Percentiles rank a stretch among this genome's conserved stretches.
Conservation (phyloP, 2,888 invertebrate species). For the Caenorhabditis auriculariae region DNA sequence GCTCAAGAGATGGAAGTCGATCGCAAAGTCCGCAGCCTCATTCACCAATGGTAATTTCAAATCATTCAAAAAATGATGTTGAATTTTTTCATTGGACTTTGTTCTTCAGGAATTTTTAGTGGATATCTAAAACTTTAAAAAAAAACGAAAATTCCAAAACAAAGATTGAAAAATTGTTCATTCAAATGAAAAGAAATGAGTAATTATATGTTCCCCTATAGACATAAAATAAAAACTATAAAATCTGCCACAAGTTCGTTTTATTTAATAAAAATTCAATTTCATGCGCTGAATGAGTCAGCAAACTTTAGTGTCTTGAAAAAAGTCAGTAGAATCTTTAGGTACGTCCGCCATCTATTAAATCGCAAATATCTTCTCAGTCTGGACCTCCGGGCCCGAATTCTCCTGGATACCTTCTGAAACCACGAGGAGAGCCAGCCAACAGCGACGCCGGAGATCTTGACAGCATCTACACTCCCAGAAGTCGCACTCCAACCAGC, state of each 20-base stretch:
- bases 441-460: slow-evolving; percentile 58
- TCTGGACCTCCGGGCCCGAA: slow-evolving; percentile 61
- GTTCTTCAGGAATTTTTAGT: too few species aligned
- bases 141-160: too few species aligned
- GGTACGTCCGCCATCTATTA: slow-evolving; percentile 62
- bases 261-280: background rate
- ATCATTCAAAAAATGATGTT: too few species aligned
- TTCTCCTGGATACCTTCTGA: slow-evolving; percentile 58
- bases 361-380: slow-evolving; percentile 60
- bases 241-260: background rate
- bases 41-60: slow-evolving; percentile 48
- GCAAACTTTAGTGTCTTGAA: too few species aligned
- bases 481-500: slow-evolving; percentile 47
- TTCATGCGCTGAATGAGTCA: background rate
- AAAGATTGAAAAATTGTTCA: too few species aligned
- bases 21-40: slow-evolving; percentile 60
- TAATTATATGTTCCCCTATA: too few species aligned
- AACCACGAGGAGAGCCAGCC: slow-evolving; percentile 56
- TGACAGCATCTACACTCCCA: slow-evolving; percentile 56
- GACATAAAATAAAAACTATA: background rate
- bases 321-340: too few species aligned
- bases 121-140: too few species aligned
- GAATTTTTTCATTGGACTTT: too few species aligned
- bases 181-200: too few species aligned
- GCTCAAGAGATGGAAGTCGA: slow-evolving; percentile 55